Conservation (phyloP, 2,797 vertebrate genomes). For the Nasua narica region DNA sequence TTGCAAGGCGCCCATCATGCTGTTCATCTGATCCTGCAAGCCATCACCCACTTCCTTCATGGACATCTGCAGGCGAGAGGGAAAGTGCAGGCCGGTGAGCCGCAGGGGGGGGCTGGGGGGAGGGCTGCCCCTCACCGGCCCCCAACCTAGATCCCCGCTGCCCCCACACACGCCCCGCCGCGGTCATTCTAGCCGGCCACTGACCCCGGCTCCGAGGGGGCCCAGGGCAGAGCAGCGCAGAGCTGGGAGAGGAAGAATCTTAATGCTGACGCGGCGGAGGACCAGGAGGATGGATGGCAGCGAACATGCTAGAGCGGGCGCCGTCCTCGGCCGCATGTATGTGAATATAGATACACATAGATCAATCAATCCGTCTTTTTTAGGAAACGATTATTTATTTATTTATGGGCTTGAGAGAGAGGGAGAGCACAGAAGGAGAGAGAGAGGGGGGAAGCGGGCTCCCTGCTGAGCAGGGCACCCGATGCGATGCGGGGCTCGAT, state of each 20-base stretch:
- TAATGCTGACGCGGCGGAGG: rapidly evolving
- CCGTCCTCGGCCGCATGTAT: not conserved
- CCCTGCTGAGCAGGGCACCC: too few relatives aligned
- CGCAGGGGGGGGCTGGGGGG: rapidly evolving
- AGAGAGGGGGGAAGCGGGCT: not conserved
- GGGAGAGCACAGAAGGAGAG: not conserved
- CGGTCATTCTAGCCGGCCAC: not conserved
- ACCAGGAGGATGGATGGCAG: not conserved
- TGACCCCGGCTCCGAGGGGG: not conserved
- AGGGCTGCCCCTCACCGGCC: not conserved
- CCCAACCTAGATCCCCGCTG: not conserved
- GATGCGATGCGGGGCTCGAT: not conserved
- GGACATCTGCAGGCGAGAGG: slow-evolving; percentile 85
- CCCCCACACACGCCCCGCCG: not conserved
- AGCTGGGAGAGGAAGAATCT: not conserved
- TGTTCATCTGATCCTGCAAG: slow-evolving; percentile 97
- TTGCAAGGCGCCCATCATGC: slow-evolving; percentile 98
- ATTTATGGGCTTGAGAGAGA: not conserved
- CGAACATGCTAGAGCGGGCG: not conserved
- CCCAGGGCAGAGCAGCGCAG: not conserved
- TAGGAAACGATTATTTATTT: not conserved
- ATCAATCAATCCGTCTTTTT: not conserved
- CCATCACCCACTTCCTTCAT: slow-evolving; percentile 98
- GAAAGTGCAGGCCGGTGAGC: slow-evolving; percentile 36
- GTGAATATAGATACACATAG: not conserved